phyloP scores from a whole-genome alignment of 37 sponge, comb jelly and placozoan genomes.

The Crambe crambe region DNA sequence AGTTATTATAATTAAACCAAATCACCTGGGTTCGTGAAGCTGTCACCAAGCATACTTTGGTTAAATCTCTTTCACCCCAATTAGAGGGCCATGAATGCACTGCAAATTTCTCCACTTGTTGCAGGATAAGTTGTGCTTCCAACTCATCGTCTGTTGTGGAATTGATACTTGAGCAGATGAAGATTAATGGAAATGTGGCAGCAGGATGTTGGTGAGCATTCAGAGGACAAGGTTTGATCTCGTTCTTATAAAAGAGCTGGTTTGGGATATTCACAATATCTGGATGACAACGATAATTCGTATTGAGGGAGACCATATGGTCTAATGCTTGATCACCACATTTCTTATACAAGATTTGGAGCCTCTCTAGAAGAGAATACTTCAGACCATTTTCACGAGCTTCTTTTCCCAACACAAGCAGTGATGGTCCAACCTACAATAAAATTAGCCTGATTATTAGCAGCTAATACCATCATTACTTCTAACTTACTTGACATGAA shows the following conservation, averaged over 20 bases:
- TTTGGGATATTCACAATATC: constrained; percentile 46
- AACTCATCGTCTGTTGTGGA: not conserved
- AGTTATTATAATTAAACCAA: too few relatives aligned
- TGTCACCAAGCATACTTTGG: not conserved
- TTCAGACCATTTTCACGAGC: constrained; percentile 53
- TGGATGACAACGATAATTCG: constrained; percentile 66
- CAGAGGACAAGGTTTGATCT: not conserved
- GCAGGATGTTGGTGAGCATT: constrained; percentile 34
- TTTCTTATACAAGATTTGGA: constrained; percentile 25
- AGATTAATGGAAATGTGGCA: constrained; percentile 43
- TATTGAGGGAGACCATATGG: constrained; percentile 26
- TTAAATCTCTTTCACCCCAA: constrained; percentile 2
- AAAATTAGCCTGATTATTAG: too few relatives aligned
- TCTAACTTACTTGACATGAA: constrained; percentile 52
- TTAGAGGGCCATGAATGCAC: constrained; percentile 23
- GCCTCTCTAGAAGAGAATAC: constrained; percentile 59
- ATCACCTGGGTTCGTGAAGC: constrained; percentile 29
- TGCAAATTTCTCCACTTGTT: not conserved
- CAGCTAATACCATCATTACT: too few relatives aligned
- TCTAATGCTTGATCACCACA: not conserved
- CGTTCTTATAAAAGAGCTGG: constrained; percentile 46
- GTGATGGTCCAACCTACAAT: constrained; percentile 72
- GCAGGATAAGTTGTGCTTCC: constrained; percentile 25
- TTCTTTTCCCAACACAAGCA: constrained; percentile 70
- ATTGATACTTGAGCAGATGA: constrained; percentile 48